phyloP scores from a whole-genome alignment of 2,888 invertebrate genomes.

The Hedychridium roseum region DNA sequence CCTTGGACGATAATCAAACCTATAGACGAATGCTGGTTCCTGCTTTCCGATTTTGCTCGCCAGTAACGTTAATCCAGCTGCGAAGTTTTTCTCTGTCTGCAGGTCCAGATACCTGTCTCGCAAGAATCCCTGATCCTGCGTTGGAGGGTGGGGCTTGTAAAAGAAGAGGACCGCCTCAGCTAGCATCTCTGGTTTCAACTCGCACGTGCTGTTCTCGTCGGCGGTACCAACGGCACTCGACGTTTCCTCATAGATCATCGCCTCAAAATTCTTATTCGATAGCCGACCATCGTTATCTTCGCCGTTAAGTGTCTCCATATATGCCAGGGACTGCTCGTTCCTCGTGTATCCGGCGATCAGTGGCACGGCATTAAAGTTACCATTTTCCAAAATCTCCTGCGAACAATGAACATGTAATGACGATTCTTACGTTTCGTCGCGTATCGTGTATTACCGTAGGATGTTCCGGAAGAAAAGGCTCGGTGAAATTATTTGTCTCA shows the following conservation, averaged over 20 bases:
- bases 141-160: constrained; percentile 75
- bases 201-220: constrained; percentile 58
- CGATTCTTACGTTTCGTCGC: too few relatives aligned
- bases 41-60: constrained; percentile 72
- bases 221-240: constrained; percentile 35
- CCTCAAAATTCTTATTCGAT: constrained; percentile 69
- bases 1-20: constrained; percentile 77
- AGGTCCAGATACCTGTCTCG: constrained; percentile 76
- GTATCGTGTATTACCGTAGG: too few relatives aligned
- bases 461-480: constrained; percentile 73
- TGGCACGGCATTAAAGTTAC: constrained; percentile 73
- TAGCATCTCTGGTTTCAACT: constrained; percentile 56
- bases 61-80: constrained; percentile 75
- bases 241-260: constrained; percentile 69
- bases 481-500: constrained; percentile 72
- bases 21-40: constrained; percentile 67
- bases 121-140: constrained; percentile 69
- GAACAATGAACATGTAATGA: too few relatives aligned
- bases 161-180: constrained; percentile 79
- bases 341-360: constrained; percentile 80
- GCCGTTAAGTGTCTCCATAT: constrained; percentile 67
- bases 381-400: constrained; percentile 70
- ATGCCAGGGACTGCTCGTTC: constrained; percentile 79
- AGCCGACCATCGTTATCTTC: constrained; percentile 70
- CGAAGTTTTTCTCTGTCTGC: constrained; percentile 79